These are phyloP conservation scores for Ariopsis seemanni DNA, from an alignment of 2,113 vertebrate genomes.

Conservation along the genomic window DNA sequence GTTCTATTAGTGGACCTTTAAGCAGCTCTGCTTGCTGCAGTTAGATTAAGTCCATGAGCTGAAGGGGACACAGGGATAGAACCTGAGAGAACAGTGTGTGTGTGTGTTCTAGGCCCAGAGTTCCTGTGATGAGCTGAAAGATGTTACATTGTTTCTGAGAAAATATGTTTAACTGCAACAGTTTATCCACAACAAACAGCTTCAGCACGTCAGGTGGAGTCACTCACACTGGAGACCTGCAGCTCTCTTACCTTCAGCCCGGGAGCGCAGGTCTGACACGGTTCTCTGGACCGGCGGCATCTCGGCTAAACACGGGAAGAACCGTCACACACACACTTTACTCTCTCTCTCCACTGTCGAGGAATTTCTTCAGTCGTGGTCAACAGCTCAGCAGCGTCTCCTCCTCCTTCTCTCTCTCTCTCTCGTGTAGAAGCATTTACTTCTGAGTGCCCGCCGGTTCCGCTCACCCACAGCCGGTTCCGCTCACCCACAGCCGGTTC, in stretches of 20 bases:
- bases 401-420: constrained; percentile 37
- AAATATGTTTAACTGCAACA: constrained; percentile 16
- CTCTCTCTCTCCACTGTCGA: constrained; percentile 48
- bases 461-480: not conserved
- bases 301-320: constrained; percentile 47
- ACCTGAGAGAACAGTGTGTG: not conserved
- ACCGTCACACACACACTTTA: not conserved
- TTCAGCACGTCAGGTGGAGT: not conserved
- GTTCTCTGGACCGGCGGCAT: constrained; percentile 90
- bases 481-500: constrained; percentile 34
- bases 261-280: constrained; percentile 86
- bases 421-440: constrained; percentile 45
- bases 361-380: constrained; percentile 50
- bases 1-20: not conserved
- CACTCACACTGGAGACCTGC: not conserved
- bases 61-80: not conserved
- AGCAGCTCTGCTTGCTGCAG: not conserved
- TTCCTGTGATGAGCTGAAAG: not conserved
- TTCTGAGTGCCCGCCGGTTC: constrained; percentile 41
- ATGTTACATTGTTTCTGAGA: not conserved
- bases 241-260: constrained; percentile 80
- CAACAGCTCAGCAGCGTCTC: constrained; percentile 41
- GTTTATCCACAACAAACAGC: constrained; percentile 33
- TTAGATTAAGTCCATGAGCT: not conserved
- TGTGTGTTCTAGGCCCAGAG: not conserved